phyloP scores from a whole-genome alignment of 2,888 invertebrate genomes.

The Drosophila aldrichi region DNA sequence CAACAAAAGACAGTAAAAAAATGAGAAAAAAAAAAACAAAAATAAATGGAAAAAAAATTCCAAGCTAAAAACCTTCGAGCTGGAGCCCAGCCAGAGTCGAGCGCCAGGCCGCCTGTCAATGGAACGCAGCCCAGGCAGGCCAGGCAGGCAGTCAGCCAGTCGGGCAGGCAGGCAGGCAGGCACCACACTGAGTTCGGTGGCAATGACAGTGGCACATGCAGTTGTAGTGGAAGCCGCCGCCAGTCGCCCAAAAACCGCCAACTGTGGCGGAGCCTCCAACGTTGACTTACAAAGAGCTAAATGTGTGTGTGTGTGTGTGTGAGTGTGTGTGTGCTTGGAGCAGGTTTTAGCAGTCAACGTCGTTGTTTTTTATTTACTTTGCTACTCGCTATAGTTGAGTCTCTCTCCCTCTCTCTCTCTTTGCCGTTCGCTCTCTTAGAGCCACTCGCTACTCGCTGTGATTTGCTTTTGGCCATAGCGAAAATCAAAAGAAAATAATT shows the following conservation, averaged over 20 bases:
- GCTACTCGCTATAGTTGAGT: slow-evolving; percentile 31
- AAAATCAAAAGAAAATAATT: slow-evolving; percentile 71
- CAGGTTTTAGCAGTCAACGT: slow-evolving; percentile 56
- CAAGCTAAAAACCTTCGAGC: slow-evolving; percentile 54
- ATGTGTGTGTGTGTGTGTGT: slow-evolving; percentile 7
- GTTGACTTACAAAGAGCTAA: slow-evolving; percentile 44
- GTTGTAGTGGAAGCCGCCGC: slow-evolving; percentile 81
- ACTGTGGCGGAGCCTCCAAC: slow-evolving; percentile 64
- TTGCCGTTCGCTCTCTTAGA: slow-evolving; percentile 24
- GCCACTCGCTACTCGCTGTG: slow-evolving; percentile 66
- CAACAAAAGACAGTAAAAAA: slow-evolving; percentile 12
- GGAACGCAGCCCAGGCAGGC: slow-evolving; percentile 80
- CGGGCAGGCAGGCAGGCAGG: slow-evolving; percentile 48
- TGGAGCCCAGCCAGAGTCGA: slow-evolving; percentile 36
- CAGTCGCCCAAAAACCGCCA: slow-evolving; percentile 68
- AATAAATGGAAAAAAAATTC: slow-evolving; percentile 53
- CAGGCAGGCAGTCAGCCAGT: slow-evolving; percentile 59
- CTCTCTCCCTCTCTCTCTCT: slow-evolving; percentile 18
- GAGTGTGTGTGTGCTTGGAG: slow-evolving; percentile 44
- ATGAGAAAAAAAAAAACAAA: slow-evolving; percentile 23
- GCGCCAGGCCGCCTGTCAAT: slow-evolving; percentile 65
- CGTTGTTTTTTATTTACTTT: slow-evolving; percentile 54
- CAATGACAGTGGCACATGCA: slow-evolving; percentile 85
- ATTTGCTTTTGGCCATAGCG: slow-evolving; percentile 73
- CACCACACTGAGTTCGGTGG: slow-evolving; percentile 86